Evolutionary conservation across 1,140 invertebrate species (phyloP).

Genomic region (Luehdorfia chinensis): DNA sequence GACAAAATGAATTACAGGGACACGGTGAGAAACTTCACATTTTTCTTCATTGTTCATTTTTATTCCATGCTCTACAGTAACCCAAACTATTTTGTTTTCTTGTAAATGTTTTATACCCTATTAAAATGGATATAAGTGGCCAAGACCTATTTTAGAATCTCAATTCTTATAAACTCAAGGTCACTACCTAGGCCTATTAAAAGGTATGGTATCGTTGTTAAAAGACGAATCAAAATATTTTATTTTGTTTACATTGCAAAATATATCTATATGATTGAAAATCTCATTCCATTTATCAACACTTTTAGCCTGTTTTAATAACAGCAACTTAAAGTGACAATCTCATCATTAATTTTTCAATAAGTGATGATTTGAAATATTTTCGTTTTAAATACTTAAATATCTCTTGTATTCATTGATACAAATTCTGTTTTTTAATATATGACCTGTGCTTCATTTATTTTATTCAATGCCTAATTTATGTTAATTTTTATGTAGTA

Average conservation of each 20-base stretch:
- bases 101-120: not conserved
- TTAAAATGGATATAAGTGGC: conserved; percentile 30
- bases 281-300: not conserved
- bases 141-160: conserved; percentile 33
- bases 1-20: conserved; percentile 66
- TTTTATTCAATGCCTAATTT: too few species aligned
- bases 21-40: conserved; percentile 44
- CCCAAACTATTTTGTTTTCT: not conserved
- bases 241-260: not conserved
- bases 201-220: conserved; percentile 36
- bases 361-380: too few species aligned
- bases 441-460: too few species aligned
- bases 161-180: conserved; percentile 41
- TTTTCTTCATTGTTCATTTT: conserved; percentile 15
- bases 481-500: not conserved
- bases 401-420: too few species aligned
- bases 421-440: too few species aligned
- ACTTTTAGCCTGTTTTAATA: not conserved
- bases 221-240: conserved; percentile 27
- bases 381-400: too few species aligned
- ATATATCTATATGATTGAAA: not conserved
- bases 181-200: conserved; percentile 34
- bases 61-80: not conserved
- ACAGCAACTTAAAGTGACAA: not conserved
- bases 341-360: not conserved